phyloP scores from a whole-genome alignment of 1,140 invertebrate genomes.

The Drosophila grimshawi region DNA sequence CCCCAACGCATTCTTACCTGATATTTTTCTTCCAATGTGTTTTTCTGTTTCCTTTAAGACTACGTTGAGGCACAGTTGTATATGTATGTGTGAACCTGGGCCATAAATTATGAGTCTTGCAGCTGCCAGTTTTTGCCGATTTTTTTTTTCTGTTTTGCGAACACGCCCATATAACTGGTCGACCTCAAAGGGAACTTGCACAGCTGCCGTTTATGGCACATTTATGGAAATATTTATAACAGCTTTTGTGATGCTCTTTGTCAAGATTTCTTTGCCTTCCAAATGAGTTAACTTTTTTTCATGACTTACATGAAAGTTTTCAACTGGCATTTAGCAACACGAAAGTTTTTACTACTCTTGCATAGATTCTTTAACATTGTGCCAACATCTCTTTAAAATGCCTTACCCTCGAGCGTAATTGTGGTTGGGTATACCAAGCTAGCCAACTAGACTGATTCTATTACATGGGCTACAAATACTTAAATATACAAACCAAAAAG shows the following conservation, averaged over 20 bases:
- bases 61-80: constrained; percentile 42
- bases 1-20: background rate
- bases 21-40: constrained; percentile 8
- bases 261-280: constrained; percentile 23
- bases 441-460: too few species aligned
- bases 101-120: constrained; percentile 64
- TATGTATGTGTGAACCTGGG: constrained; percentile 43
- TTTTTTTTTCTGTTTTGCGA: constrained; percentile 22
- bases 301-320: constrained; percentile 37
- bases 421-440: background rate
- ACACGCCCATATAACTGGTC: constrained; percentile 48
- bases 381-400: constrained; percentile 32
- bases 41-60: constrained; percentile 28
- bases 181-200: constrained; percentile 35
- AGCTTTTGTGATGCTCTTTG: constrained; percentile 58
- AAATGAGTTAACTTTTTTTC: constrained; percentile 5
- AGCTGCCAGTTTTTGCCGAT: constrained; percentile 59
- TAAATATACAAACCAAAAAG: background rate
- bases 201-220: constrained; percentile 39
- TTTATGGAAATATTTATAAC: constrained; percentile 61
- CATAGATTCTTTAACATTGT: constrained; percentile 24
- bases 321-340: constrained; percentile 6
- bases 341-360: constrained; percentile 44
- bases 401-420: background rate
- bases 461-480: too few species aligned